Conservation (phyloP, 2,888 invertebrate genomes). For the Caenorhabditis sp. region DNA sequence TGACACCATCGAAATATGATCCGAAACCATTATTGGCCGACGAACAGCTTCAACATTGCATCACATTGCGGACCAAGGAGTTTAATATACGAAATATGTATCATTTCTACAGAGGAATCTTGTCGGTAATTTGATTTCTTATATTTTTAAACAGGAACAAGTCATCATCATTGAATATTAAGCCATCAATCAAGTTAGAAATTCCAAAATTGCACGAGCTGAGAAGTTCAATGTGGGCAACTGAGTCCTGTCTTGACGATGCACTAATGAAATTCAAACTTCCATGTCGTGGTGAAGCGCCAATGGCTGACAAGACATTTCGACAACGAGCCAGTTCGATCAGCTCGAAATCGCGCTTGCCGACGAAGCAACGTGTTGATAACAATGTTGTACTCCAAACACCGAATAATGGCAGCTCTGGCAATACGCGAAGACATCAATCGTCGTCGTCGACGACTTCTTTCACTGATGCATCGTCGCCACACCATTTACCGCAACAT, state of each 20-base stretch:
- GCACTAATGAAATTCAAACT: neutral
- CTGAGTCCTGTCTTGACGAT: neutral
- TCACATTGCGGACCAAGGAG: slow-evolving; percentile 22
- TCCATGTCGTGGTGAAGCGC: neutral
- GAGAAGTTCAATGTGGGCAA: slow-evolving; percentile 18
- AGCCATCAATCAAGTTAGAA: slow-evolving; percentile 9
- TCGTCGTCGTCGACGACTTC: neutral
- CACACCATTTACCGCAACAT: neutral
- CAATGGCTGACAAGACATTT: neutral
- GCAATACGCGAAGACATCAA: neutral
- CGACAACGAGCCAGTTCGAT: neutral
- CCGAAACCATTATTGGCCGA: slow-evolving; percentile 10
- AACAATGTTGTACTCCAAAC: neutral
- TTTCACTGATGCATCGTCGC: neutral
- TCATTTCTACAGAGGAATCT: slow-evolving; percentile 6
- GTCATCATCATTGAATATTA: too few relatives aligned
- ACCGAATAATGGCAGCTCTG: neutral
- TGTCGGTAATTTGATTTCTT: slow-evolving; percentile 6
- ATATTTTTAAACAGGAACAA: too few relatives aligned
- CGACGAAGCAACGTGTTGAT: neutral
- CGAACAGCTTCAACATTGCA: slow-evolving; percentile 17
- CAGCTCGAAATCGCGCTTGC: neutral
- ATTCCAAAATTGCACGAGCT: slow-evolving; percentile 15
- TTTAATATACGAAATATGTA: slow-evolving; percentile 28
- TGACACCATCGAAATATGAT: slow-evolving; percentile 16